Evolutionary conservation across 1,140 invertebrate species (phyloP).

Genomic region (Pemphigus obesinymphae): DNA sequence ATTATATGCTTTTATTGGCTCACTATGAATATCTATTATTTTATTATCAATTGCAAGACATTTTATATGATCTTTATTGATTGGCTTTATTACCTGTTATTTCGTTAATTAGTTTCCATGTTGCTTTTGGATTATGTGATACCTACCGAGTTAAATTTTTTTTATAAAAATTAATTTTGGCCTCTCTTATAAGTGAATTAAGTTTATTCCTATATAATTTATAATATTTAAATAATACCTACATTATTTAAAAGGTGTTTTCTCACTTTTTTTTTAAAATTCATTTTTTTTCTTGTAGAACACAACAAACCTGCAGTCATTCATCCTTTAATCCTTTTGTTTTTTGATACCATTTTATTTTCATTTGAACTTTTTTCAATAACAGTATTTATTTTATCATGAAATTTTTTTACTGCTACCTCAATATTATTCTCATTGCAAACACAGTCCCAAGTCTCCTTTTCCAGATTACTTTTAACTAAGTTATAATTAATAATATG

Average conservation of each 20-base stretch:
- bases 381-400: not conserved
- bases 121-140: not conserved
- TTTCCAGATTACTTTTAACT: not conserved
- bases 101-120: too few relatives aligned
- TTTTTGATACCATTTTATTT: not conserved
- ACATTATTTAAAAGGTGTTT: not conserved
- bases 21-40: too few relatives aligned
- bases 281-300: too few relatives aligned
- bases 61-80: not conserved
- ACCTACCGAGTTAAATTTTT: not conserved
- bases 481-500: not conserved
- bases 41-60: not conserved
- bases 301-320: not conserved
- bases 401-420: not conserved
- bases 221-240: not conserved
- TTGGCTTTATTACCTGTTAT: not conserved
- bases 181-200: too few relatives aligned
- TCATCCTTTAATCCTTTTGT: not conserved
- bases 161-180: too few relatives aligned
- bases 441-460: not conserved
- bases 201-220: too few relatives aligned
- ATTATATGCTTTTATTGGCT: too few relatives aligned
- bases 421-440: not conserved
- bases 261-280: too few relatives aligned
- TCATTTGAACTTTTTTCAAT: not conserved